Base-by-base conservation (phyloP, 2,797 vertebrate species). In the Emys orbicularis region DNA sequence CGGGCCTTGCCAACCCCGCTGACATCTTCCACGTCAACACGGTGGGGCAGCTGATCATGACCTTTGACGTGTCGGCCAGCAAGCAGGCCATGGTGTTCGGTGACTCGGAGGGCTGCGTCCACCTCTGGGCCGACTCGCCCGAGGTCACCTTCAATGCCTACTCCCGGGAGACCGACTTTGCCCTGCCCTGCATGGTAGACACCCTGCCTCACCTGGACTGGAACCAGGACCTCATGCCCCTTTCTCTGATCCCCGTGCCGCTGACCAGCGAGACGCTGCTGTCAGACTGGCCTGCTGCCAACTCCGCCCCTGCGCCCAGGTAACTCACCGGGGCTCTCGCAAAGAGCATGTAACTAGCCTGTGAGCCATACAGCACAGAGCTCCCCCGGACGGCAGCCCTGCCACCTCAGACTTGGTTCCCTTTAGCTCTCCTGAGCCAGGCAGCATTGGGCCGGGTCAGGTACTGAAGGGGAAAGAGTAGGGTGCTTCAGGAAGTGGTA, bases 21-120 rank as follows among this genome's bases (percentile, higher is more conserved):
- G 99, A 99, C 91, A 98, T 99, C 96, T 99, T 99, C 94, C 99
- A 99, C 27, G 99, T 99, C 41, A 99, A 99, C 98, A 99, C 99
- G 0, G 99, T 99, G 57, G 99, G 99, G n/a, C 99, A 99, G 93
- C 88, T 99, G 94, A 98, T 99, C 81, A 99, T 99, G 99, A 99
- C 99, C 50, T 99, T 99, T 56, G 99, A 99, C 2, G 99, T 99
- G 59, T 99, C 99, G 0, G 98, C 99, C 97, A 99, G 99, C 98
- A 99, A 99, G 93, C 99, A 99, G 97, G 99, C 99, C 0, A 93
- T 99, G 97, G 99, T 99, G 9, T 99, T 99, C 1, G 99, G 99
- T 1, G 99, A 99, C 98, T 99, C 99, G 0, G 99, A 99, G 50
- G 99, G 99, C 2, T 99, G 99, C 3, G 98, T 99, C 82, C 99